phyloP scores from a whole-genome alignment of 2,888 invertebrate species.

The Himalopsyche tibetana region DNA sequence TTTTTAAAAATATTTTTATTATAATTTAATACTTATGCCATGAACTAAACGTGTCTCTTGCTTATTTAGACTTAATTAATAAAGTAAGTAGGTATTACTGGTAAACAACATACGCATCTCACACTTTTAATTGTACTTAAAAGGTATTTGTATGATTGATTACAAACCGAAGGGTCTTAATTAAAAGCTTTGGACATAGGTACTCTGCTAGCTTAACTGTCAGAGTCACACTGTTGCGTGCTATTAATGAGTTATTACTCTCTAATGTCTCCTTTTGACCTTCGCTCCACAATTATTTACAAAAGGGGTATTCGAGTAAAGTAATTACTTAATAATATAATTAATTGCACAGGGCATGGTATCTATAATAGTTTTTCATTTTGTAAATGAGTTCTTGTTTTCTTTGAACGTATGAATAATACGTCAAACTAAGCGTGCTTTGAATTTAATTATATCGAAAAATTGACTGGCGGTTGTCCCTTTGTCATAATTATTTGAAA shows the following conservation, averaged over 20 bases:
- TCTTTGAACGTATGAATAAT: too few relatives aligned
- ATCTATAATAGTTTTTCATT: not conserved
- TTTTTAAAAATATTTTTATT: too few relatives aligned
- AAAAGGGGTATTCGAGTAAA: not conserved
- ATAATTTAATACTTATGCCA: too few relatives aligned
- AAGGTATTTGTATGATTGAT: constrained; percentile 15
- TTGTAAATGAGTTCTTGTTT: not conserved
- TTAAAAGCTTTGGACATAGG: not conserved
- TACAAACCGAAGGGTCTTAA: not conserved
- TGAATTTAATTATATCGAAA: too few relatives aligned
- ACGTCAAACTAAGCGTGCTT: too few relatives aligned
- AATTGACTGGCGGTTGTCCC: too few relatives aligned
- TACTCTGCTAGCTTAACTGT: not conserved
- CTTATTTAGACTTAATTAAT: too few relatives aligned
- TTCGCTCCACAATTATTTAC: not conserved
- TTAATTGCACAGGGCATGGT: not conserved
- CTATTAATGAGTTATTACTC: constrained; percentile 15
- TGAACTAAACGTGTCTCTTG: too few relatives aligned
- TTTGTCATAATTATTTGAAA: too few relatives aligned
- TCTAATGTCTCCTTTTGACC: constrained; percentile 12
- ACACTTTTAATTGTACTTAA: not conserved
- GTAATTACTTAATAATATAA: constrained; percentile 15
- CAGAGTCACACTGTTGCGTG: constrained; percentile 30
- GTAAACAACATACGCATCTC: too few relatives aligned
- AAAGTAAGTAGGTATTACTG: too few relatives aligned